These are phyloP conservation scores for Hirundichthys speculiger DNA, from an alignment of 2,113 vertebrate species.

Conservation along the genomic window DNA sequence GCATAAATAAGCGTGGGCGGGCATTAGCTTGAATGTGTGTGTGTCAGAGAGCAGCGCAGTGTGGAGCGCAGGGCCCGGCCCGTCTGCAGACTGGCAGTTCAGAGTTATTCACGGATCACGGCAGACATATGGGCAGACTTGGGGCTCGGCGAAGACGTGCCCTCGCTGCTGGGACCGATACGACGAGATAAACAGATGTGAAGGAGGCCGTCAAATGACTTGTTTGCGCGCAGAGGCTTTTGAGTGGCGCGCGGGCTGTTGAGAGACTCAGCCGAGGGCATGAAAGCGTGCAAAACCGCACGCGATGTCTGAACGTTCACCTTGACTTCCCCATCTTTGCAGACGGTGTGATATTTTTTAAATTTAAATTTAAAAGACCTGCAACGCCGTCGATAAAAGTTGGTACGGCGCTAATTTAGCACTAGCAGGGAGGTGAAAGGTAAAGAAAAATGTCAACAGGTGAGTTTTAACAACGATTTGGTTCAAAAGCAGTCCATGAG, in stretches of 20 bases:
- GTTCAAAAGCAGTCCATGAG: no score
- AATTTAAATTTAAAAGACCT: no score
- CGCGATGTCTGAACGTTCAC: no score
- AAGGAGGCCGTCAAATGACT: constrained; percentile 52
- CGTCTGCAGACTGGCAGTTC: constrained; percentile 69
- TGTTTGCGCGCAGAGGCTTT: constrained; percentile 5
- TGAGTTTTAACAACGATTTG: no score
- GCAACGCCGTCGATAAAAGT: no score
- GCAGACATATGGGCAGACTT: constrained; percentile 76
- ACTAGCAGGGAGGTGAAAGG: no score
- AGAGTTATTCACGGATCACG: constrained; percentile 78
- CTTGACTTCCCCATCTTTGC: no score
- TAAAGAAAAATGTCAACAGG: no score
- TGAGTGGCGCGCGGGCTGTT: constrained; percentile 5
- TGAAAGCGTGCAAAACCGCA: neutral
- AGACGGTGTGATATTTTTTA: no score
- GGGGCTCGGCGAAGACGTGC: constrained; percentile 67
- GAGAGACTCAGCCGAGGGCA: neutral
- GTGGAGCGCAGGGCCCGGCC: constrained; percentile 55
- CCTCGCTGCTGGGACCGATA: constrained; percentile 71
- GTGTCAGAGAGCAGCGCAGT: constrained; percentile 34
- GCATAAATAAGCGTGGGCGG: constrained; percentile 54
- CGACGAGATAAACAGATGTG: constrained; percentile 71
- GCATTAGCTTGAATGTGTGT: constrained; percentile 39
- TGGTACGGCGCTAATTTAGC: no score